These are phyloP conservation scores for Solen grandis DNA, from an alignment of 1,140 invertebrate species.

Conservation along the genomic window DNA sequence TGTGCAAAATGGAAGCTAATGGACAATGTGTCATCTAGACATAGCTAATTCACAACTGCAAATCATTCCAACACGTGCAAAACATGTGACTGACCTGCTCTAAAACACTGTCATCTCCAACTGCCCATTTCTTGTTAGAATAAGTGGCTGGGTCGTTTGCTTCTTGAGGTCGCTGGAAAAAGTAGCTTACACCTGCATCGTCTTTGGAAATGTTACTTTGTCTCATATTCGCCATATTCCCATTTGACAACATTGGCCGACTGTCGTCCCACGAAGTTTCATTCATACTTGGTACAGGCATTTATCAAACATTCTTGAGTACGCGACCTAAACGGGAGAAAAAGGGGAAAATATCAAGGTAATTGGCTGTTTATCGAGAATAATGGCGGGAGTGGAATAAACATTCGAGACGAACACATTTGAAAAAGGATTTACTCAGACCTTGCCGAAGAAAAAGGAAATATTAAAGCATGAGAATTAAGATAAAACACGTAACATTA, in stretches of 20 bases:
- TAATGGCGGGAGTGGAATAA: conserved; percentile 66
- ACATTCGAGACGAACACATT: background rate
- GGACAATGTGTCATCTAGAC: background rate
- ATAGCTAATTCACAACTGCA: no score
- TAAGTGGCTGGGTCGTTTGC: conserved; percentile 85
- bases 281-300: conserved; percentile 76
- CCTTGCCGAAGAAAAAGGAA: no score
- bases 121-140: conserved; percentile 88
- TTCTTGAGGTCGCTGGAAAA: conserved; percentile 90
- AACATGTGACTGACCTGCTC: conserved; percentile 81
- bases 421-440: no score
- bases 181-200: conserved; percentile 93
- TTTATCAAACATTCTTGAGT: conserved; percentile 70
- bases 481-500: no score
- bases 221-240: conserved; percentile 56
- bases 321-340: conserved; percentile 58
- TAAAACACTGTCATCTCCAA: conserved; percentile 90
- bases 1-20: background rate
- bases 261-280: conserved; percentile 76
- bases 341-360: conserved; percentile 37
- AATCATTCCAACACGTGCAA: background rate
- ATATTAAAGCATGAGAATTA: no score
- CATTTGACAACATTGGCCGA: conserved; percentile 72
- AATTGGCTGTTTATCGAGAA: conserved; percentile 41
- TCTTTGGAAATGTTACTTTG: conserved; percentile 84